Conservation (phyloP, 2,797 vertebrate species). For the Pseudomugil tenellus region DNA sequence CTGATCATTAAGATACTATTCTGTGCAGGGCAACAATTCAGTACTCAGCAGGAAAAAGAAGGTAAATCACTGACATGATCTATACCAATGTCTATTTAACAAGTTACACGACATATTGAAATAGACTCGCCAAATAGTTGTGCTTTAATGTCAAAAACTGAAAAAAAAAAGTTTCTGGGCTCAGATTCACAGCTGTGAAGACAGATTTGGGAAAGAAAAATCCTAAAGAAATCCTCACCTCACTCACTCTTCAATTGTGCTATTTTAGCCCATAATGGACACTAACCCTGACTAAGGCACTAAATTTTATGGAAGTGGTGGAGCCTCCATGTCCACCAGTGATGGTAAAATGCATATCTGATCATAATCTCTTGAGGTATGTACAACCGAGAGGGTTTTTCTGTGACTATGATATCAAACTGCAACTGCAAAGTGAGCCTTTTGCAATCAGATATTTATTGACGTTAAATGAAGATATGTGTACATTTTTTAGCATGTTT, state of each 20-base stretch:
- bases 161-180: neutral
- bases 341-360: neutral
- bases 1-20: too few relatives aligned
- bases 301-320: neutral
- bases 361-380: neutral
- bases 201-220: neutral
- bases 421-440: too few relatives aligned
- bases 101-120: neutral
- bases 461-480: constrained; percentile 4
- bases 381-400: neutral
- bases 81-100: neutral
- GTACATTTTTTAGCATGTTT: neutral
- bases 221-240: neutral
- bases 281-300: too few relatives aligned
- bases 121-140: neutral
- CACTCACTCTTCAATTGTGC: too few relatives aligned
- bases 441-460: neutral
- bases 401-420: neutral
- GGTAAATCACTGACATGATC: neutral
- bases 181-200: neutral
- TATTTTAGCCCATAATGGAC: too few relatives aligned
- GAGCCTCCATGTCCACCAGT: neutral
- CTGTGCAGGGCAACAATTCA: too few relatives aligned
- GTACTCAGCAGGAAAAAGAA: neutral
- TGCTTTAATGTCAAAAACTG: neutral